A percentile compares a stretch with the other conserved stretches of the same genome.
Evolutionary conservation across 1,140 invertebrate genomes (phyloP).

Genomic region (Drosophila guanche): DNA sequence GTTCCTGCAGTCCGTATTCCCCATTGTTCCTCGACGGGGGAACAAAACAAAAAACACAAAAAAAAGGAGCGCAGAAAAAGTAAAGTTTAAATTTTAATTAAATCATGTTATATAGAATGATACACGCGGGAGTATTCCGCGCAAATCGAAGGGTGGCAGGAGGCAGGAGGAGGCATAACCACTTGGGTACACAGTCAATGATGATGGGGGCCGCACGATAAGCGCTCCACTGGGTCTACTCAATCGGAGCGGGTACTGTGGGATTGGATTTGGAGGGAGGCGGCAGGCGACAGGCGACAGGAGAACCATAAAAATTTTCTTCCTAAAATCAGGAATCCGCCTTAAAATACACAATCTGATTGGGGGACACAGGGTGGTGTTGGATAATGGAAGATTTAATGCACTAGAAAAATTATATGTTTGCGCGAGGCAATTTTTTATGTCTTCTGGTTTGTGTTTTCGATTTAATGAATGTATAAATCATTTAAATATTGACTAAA

Average conservation of each 20-base stretch:
- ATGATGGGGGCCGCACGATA: conserved; percentile 65
- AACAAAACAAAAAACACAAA: conserved; percentile 12
- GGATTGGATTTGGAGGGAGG: too few species aligned
- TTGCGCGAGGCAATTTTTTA: conserved; percentile 23
- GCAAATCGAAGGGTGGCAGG: conserved; percentile 8
- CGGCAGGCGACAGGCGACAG: conserved; percentile 13
- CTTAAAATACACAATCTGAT: conserved; percentile 31
- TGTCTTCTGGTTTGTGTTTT: background rate
- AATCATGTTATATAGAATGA: conserved; percentile 80
- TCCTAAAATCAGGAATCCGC: conserved; percentile 18
- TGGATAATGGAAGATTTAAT: conserved; percentile 36
- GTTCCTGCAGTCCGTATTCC: conserved; percentile 33
- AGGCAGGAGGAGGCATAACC: conserved; percentile 16
- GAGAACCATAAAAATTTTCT: conserved; percentile 54
- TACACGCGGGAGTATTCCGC: conserved; percentile 59
- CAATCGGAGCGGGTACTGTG: conserved; percentile 27
- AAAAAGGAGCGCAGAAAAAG: conserved; percentile 28
- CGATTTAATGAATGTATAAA: conserved; percentile 45
- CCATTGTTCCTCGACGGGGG: conserved; percentile 54
- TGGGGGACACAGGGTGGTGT: background rate
- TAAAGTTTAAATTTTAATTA: conserved; percentile 82
- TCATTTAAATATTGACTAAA: conserved; percentile 31
- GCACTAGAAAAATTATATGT: conserved; percentile 54
- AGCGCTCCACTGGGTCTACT: conserved; percentile 73
- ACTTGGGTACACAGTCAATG: conserved; percentile 68